Percentiles rank a stretch among this genome's conserved stretches.
phyloP scores from a whole-genome alignment of 1,140 invertebrate species.

The Subanguina moxae region DNA sequence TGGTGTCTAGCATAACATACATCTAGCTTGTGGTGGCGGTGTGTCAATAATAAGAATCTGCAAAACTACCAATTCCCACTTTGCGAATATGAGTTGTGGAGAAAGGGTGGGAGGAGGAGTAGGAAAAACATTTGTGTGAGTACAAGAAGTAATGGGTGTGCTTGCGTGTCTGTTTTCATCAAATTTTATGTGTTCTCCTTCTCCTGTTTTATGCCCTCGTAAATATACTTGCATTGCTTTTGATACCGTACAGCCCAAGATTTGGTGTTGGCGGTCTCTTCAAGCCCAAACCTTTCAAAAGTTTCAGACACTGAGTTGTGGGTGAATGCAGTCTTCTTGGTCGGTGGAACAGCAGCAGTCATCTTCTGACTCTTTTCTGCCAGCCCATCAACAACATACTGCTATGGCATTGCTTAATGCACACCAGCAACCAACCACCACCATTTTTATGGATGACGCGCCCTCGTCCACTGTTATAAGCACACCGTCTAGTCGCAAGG shows the following conservation, averaged over 20 bases:
- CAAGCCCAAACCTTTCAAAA: neutral
- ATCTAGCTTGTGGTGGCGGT: too few relatives aligned
- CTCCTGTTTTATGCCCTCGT: neutral
- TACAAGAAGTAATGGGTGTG: constrained; percentile 3
- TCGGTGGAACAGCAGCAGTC: neutral
- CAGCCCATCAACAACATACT: neutral
- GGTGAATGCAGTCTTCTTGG: constrained; percentile 1
- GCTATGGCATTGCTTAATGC: neutral
- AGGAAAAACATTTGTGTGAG: neutral
- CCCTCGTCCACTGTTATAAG: neutral
- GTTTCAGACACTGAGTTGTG: neutral
- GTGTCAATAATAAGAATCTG: too few relatives aligned
- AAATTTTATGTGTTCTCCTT: constrained; percentile 6
- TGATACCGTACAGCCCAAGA: neutral
- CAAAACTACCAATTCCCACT: too few relatives aligned
- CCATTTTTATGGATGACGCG: neutral
- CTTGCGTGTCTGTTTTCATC: constrained; percentile 6
- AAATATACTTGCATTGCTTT: neutral
- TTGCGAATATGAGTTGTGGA: neutral
- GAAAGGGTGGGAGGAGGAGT: neutral
- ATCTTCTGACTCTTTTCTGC: neutral
- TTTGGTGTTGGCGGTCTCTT: neutral
- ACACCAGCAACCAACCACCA: neutral
- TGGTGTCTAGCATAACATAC: too few relatives aligned
- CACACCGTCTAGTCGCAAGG: neutral